Evolutionary conservation across 2,888 invertebrate genomes (phyloP), one percentile per base, ranked within the genome.

Genomic region (Nomada ruficornis): DNA sequence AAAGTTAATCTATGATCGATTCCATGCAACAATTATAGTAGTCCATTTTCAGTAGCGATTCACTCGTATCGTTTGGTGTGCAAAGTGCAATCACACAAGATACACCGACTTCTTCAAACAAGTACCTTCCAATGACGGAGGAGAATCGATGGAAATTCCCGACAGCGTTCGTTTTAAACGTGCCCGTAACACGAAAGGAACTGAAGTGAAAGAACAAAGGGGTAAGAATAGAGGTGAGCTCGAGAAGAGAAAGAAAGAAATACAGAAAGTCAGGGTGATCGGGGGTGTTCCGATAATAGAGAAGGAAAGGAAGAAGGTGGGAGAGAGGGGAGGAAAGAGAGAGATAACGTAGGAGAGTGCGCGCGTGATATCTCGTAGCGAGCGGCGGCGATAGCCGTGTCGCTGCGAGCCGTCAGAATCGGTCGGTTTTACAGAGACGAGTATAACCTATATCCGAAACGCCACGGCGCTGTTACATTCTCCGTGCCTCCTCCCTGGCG

Each of bases 401-500:
- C 82, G 80, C 74, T 72, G 72, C 67, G 50, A 71, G 52, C 52
- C 72, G 67, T 71, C 68, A 72, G 84, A 69, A 80, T 77, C 82
- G 67, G 84, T 82, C 82, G 85, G 83, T 83, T 54, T 29, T 71
- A 79, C 81, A 85, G 76, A 73, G 81, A 62, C 55, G 60, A 78
- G 64, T 86, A 85, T 86, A 85, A 88, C 86, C 87, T 88, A 86
- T 84, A 86, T 82, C 65, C 52, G 57, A 77, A 77, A 79, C 73
- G 77, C 62, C 82, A 77, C 78, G 76, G 79, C 84, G 91, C 88
- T 84, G 95, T 95, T 95, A 95, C 95, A 94, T 95, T 95, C 95
- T 95, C 95, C 95, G 95, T 95, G 95, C 95, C 95, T 95, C 95
- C 95, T 95, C 95, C 95, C 95, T 79, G 84, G 74, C 88, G 88